Conservation (phyloP, 2,113 vertebrate species). For the Diadophis punctatus region DNA sequence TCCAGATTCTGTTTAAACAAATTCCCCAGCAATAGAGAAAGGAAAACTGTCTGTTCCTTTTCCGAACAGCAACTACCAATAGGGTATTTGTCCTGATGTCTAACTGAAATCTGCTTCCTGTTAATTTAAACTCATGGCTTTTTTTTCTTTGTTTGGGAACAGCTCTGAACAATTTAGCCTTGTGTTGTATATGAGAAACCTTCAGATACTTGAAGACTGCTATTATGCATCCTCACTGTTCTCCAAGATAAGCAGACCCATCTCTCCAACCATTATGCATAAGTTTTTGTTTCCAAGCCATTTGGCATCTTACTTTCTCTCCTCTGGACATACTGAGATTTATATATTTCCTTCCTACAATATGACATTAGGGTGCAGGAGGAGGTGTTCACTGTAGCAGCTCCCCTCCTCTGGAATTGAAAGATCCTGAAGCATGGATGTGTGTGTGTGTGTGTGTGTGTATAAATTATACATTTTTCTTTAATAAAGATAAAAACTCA, state of each 20-base stretch:
- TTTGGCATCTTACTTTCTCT: background rate
- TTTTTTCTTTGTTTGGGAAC: background rate
- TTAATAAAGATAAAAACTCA: no score
- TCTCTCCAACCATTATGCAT: background rate
- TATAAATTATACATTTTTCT: no score
- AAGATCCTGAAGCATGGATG: background rate
- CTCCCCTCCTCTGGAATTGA: background rate
- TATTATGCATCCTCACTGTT: background rate
- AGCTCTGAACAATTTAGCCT: background rate
- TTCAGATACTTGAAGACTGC: background rate
- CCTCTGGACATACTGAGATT: background rate
- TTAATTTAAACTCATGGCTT: background rate
- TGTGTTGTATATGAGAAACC: background rate
- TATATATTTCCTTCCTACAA: background rate
- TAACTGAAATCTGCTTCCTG: background rate
- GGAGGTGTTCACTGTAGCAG: background rate
- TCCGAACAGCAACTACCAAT: background rate
- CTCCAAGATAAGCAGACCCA: background rate
- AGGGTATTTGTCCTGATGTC: background rate
- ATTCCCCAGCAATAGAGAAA: background rate
- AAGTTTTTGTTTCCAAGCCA: background rate
- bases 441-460: no score
- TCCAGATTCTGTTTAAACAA: background rate
- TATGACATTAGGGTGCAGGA: background rate
- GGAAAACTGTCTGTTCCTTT: background rate